Base-by-base conservation (phyloP, 1,140 invertebrate genomes). In the Carcinoscorpius rotundicauda region DNA sequence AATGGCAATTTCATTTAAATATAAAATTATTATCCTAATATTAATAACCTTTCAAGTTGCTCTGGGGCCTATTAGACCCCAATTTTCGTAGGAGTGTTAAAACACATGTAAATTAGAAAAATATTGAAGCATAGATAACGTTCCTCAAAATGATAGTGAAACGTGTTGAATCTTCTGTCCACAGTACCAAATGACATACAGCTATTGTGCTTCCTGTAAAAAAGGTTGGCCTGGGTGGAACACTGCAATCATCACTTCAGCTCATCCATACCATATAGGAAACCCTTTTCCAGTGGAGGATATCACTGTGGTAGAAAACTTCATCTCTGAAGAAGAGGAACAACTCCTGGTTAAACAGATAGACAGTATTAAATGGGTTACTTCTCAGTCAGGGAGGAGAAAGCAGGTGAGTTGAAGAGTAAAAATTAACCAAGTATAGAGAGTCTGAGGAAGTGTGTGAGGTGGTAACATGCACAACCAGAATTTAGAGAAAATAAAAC, bases 361-460 rank as follows among this genome's bases (percentile, higher is more conserved):
- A 60, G 91, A 98, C 77, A 75, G 80, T 62, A 79, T 92, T 60
- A 84, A 87, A 4, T 99, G 96, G 94, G 85, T 88, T 67, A 78
- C 82, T 52, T 98, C 96, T 3, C 96, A 98, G 78, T 98, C 94
- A 77, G 97, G 96, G 4, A 81, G 97, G 62, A 83, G 89, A 67
- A 98, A 98, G 78, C 93, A 97, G 80, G 85, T 29, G 29, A 29
- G 29, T 29, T 29, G 29, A 29, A 29, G 29, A 29, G 29, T 2
- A 29, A 29, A 29, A 29, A 29, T 29, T 29, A 29, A 29, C 29
- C 29, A 29, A 29, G 29, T 29, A 29, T 29, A 29, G 2, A 29
- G 29, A 29, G 29, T 29, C 2, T 29, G 29, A 2, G 29, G 29
- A 1, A 29, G 29, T 29, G 29, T n/a, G n/a, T n/a, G n/a, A n/a